Conservation (phyloP, 92 coral and sea anemone species). For the Epizoanthus ramosus region DNA sequence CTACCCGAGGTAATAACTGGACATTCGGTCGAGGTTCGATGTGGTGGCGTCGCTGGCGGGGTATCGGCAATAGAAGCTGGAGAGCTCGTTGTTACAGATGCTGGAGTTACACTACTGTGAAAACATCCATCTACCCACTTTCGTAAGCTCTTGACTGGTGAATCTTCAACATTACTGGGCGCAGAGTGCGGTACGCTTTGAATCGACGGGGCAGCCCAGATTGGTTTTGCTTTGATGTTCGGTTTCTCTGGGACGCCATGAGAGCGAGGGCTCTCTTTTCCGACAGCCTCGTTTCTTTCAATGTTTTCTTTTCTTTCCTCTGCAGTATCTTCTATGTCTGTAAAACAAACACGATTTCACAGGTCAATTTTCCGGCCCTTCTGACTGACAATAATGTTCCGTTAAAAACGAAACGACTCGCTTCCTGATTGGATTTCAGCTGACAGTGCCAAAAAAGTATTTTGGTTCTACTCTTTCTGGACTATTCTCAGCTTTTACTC, state of each 20-base stretch:
- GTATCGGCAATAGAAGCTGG: constrained; percentile 60
- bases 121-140: constrained; percentile 99
- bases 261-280: constrained; percentile 4
- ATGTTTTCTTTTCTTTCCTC: constrained; percentile 58
- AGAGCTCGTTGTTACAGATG: constrained; percentile 49
- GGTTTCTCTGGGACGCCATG: constrained; percentile 28
- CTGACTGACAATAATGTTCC: constrained; percentile 21
- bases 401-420: constrained; percentile 14
- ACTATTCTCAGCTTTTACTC: not conserved
- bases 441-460: not conserved
- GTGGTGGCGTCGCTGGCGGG: constrained; percentile 90
- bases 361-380: constrained; percentile 42
- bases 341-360: constrained; percentile 24
- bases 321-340: constrained; percentile 64
- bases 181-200: constrained; percentile 36
- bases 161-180: constrained; percentile 71
- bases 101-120: constrained; percentile 58
- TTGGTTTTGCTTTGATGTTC: constrained; percentile 25
- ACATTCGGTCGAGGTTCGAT: constrained; percentile 73
- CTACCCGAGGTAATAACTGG: constrained; percentile 85
- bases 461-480: not conserved
- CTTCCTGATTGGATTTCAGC: constrained; percentile 9
- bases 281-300: constrained; percentile 31
- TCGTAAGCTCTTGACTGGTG: constrained; percentile 96
- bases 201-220: constrained; percentile 35